Evolutionary conservation across 1,140 invertebrate species (phyloP), one percentile per base, ranked within the genome.

Genomic region (Drosophila tani): DNA sequence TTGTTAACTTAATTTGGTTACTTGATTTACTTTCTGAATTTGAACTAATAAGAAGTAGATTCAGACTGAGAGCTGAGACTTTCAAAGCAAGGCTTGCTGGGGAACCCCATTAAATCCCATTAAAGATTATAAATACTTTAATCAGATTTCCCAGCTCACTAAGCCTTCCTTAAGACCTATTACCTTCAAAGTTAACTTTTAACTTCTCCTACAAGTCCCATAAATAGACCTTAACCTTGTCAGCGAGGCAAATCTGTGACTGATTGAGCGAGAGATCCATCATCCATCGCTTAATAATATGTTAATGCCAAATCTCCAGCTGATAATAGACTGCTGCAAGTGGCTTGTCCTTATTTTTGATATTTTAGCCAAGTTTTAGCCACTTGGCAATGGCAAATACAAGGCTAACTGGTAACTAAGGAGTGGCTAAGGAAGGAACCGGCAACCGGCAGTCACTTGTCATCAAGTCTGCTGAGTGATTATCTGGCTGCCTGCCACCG

Each of bases 391-490:
- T 11, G 62, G 47, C 62, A 67, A 76, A 67, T 67, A 76, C 59
- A 76, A 32, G 63, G 55, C 17, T 43, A 67, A 66, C 29, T 51
- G 29, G 11, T 35, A 49, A n/a, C 15, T 21, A 24, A 40, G 56
- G 32, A 35, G 2, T 8, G 3, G 45, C 6, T 0, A 60, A 50
- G 32, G 49, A n/a, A 27, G 47, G 17, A 50, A 60, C 45, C 43
- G 29, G 53, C 58, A 70, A 75, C 38, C 62, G 75, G 63, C 69
- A 79, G 76, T 62, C 68, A 67, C 77, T 85, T 85, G 82, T 81
- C 82, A 83, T 85, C 81, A 67, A 67, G 71, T 65, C 56, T 59
- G 59, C 77, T 87, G 83, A 87, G 80, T 87, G 83, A 87, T 87
- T 86, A 86, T 86, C 83, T 73, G 75, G 59, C 64, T 77, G 83